Conservation (phyloP, 2,797 vertebrate species). For the Anabas testudineus region DNA sequence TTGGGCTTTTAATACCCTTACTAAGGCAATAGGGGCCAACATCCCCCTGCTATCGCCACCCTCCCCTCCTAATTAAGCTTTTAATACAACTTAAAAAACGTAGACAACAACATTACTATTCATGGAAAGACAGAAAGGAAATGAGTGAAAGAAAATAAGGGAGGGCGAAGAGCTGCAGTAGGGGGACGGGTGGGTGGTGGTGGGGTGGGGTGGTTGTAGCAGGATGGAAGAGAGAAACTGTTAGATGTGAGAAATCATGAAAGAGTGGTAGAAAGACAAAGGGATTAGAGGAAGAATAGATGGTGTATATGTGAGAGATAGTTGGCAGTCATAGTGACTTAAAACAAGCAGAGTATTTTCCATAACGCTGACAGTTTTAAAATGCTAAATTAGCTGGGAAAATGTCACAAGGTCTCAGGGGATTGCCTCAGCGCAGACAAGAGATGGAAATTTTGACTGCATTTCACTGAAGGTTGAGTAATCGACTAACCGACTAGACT, state of each 20-base stretch:
- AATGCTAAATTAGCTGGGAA: constrained; percentile 68
- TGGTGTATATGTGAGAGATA: constrained; percentile 25
- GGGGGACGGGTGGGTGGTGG: not conserved
- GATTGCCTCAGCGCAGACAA: constrained; percentile 46
- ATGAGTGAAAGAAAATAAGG: not conserved
- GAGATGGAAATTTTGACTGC: constrained; percentile 45
- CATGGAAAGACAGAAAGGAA: constrained; percentile 41
- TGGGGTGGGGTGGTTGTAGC: no score
- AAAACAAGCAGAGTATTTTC: constrained; percentile 53
- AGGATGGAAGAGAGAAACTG: not conserved
- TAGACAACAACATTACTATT: constrained; percentile 58
- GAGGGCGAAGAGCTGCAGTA: not conserved
- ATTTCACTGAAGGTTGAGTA: constrained; percentile 38
- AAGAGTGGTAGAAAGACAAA: not conserved
- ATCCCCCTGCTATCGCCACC: constrained; percentile 41
- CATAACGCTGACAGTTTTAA: constrained; percentile 67
- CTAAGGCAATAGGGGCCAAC: constrained; percentile 50
- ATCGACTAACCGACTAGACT: constrained; percentile 28
- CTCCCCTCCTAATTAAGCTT: constrained; percentile 63
- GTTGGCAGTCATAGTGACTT: constrained; percentile 52
- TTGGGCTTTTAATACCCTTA: constrained; percentile 75
- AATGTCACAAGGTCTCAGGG: constrained; percentile 69
- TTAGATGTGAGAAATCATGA: constrained; percentile 6
- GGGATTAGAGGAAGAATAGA: constrained; percentile 33
- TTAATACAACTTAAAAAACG: constrained; percentile 64